Evolutionary conservation across 2,113 vertebrate genomes (phyloP), one percentile per base, ranked within the genome.

Genomic region (Psittacara wagleri): DNA sequence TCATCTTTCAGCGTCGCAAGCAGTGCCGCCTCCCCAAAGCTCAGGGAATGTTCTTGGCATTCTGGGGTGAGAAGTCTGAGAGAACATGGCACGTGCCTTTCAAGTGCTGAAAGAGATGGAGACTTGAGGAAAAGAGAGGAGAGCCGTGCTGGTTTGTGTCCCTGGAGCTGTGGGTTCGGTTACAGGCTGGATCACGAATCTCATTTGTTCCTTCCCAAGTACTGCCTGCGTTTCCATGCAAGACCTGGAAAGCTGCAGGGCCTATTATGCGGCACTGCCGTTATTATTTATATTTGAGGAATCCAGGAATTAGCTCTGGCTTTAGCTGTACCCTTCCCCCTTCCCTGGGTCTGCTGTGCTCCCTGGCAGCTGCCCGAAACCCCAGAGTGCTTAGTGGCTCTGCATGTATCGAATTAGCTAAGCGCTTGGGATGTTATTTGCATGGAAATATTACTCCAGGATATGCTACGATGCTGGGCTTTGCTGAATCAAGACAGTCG

Each of bases 261-360:
- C 91, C 85, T 88, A 43, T 91, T 96, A 73, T 76, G 75, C 5
- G 0, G 83, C 35, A 20, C 29, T 72, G 92, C 92, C 6, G 0
- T 94, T 72, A 73, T 94, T 94, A 92, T 89, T 93, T 95, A 92
- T 95, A 28, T 91, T 92, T 84, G 86, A 95, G 94, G 94, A 96
- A 94, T 96, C 95, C 72, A 76, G 88, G 91, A 89, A 94, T 94
- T 91, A 87, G 77, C 59, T 94, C 78, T 94, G 88, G 66, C 86
- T 94, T 94, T 69, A 87, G 91, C 86, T 85, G 66, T 39, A 46
- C 94, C 92, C 96, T 93, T 79, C 96, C 92, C 91, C 92, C 91
- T 95, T 94, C 81, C 59, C 81, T 43, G 70, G 59, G 62, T 83
- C 59, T 94, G 74, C 76, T 84, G 66, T 43, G n/a, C 55, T 92